Percentiles rank a stretch among this genome's conserved stretches.
Evolutionary conservation across 2,797 vertebrate species (phyloP).

Genomic region (Lagothrix lagotricha): DNA sequence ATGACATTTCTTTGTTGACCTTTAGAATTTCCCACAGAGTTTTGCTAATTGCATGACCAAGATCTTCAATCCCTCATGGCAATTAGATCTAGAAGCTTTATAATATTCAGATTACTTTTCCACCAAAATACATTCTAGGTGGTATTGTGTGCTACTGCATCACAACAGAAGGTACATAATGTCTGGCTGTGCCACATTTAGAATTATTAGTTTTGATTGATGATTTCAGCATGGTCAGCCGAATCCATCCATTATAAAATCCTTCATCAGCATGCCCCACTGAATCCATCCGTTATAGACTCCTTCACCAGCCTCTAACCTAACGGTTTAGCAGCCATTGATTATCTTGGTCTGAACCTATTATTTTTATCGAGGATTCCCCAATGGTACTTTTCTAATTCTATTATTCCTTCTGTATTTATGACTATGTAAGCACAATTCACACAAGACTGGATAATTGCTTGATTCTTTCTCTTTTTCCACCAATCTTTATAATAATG

Average conservation of each 20-base stretch:
- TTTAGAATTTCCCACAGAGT: neutral
- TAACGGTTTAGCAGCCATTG: neutral
- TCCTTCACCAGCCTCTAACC: neutral
- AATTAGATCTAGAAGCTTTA: neutral
- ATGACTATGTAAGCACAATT: conserved; percentile 35
- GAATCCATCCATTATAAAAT: neutral
- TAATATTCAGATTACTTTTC: neutral
- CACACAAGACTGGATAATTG: neutral
- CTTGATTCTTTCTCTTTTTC: neutral
- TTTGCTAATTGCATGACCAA: neutral
- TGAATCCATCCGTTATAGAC: neutral
- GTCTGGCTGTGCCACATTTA: neutral
- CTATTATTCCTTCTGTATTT: neutral
- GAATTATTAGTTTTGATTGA: neutral
- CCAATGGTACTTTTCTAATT: neutral
- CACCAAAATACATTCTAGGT: neutral
- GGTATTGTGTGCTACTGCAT: neutral
- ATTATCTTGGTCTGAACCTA: neutral
- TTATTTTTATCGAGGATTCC: conserved; percentile 4
- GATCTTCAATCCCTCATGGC: neutral
- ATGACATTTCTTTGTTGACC: neutral
- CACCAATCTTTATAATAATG: neutral
- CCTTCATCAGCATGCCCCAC: neutral
- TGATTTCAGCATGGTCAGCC: neutral
- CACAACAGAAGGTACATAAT: neutral